Base-by-base conservation (phyloP, 2,888 invertebrate genomes). In the Hyposoter dolosus region DNA sequence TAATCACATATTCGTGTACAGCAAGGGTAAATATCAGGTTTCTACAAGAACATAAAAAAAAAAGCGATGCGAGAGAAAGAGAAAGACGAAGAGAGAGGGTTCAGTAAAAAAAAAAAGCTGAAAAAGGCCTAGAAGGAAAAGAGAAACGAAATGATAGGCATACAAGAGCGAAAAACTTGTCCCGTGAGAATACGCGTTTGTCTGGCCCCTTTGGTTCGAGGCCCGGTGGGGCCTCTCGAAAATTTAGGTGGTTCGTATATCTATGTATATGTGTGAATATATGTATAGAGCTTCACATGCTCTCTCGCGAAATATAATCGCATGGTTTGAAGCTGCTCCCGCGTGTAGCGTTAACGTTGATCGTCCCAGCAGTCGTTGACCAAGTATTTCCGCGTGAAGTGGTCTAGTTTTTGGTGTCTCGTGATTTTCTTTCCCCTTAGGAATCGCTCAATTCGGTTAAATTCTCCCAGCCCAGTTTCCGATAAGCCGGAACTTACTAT, bases 301-400 rank as follows among this genome's bases (percentile, higher is more conserved):
- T 90, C 89, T 91, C 90, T 79, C 71, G 71, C 69, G 71, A 79
- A 87, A 91, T 91, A 91, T 90, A 88, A 87, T 88, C 88, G 78
- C 83, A 88, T 88, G 90, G 89, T 91, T 90, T 90, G 88, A 88
- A 91, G 85, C 69, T 10, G 80, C 84, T 89, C 88, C 90, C 90
- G 90, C 92, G 89, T 78, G 74, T 83, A 77, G 81, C 77, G 81
- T 77, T 81, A 74, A 63, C 68, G 78, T 83, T 83, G 77, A 83
- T 81, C 86, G 80, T 83, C 68, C 77, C 80, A 77, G 76, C 90
- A 91, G 91, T 91, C 90, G 88, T 88, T 89, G 88, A 90, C 89
- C 92, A 91, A 90, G 91, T 92, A 91, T 88, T 91, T 90, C 87
- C 90, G 92, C 89, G 90, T 87, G 87, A 90, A 90, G 90, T 82